Evolutionary conservation across 2,797 vertebrate genomes (phyloP).

Genomic region (Halcyon chelicuti): DNA sequence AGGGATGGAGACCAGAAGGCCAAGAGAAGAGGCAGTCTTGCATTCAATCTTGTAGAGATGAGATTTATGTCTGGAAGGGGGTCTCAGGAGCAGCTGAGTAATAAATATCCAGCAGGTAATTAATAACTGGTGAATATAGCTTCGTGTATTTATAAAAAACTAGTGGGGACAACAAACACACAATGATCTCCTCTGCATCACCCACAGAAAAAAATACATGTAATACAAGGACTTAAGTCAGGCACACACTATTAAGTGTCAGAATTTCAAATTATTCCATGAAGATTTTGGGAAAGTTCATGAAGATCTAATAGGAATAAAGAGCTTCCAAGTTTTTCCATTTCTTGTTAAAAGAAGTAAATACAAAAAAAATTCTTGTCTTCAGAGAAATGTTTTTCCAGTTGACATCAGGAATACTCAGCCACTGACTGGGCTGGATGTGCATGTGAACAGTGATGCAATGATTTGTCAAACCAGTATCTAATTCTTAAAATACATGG

Average conservation of each 20-base stretch:
- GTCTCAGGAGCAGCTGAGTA: neutral
- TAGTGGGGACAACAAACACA: neutral
- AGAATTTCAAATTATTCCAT: neutral
- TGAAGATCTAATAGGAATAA: neutral
- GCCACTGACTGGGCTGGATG: neutral
- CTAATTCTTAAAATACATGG: neutral
- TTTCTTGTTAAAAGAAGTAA: neutral
- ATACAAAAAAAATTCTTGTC: neutral
- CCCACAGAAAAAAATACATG: neutral
- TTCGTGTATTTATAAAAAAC: neutral
- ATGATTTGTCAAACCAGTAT: neutral
- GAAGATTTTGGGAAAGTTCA: neutral
- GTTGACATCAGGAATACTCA: neutral
- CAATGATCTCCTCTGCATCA: rapidly evolving
- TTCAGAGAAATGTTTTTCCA: neutral
- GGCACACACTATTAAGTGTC: no score
- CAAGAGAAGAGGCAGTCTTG: neutral
- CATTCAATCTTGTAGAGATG: neutral
- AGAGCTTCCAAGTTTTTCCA: neutral
- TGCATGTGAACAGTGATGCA: neutral
- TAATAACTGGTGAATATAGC: neutral
- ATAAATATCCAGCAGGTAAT: neutral
- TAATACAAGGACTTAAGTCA: neutral
- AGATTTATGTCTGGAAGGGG: neutral
- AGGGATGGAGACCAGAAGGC: neutral